Percentiles rank a stretch among this genome's conserved stretches.
Evolutionary conservation across 1,140 invertebrate species (phyloP).

Genomic region (Wiebesia pumilae): DNA sequence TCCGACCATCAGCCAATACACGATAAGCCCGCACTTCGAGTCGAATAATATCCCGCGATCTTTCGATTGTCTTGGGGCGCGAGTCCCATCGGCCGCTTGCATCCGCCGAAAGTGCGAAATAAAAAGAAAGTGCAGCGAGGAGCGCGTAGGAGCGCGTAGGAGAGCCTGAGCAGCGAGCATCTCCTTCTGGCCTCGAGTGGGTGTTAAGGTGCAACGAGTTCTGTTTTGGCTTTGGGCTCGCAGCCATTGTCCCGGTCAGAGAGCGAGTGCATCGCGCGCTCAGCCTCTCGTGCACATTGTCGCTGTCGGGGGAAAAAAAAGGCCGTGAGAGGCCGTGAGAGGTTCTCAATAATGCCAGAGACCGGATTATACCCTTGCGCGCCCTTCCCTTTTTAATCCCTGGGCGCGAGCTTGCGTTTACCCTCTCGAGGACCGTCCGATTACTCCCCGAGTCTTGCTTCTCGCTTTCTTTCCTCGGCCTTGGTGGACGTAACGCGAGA

Average conservation of each 20-base stretch:
- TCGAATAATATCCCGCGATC: constrained; percentile 23
- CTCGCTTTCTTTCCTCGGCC: not conserved
- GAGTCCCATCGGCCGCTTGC: not conserved
- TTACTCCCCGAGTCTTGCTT: not conserved
- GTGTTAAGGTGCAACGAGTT: constrained; percentile 36
- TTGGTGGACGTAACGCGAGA: not conserved
- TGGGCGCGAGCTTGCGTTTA: constrained; percentile 28
- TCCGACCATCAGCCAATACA: not conserved
- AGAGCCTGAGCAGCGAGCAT: not conserved
- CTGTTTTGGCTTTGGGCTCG: not conserved
- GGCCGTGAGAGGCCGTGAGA: not conserved
- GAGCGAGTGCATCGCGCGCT: not conserved
- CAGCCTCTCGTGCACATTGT: not conserved
- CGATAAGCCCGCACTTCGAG: not conserved
- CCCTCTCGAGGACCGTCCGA: constrained; percentile 33
- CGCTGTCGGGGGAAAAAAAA: constrained; percentile 8
- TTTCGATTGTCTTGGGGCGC: not conserved
- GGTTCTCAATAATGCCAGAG: constrained; percentile 27
- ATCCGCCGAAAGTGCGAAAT: not conserved
- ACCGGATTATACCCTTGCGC: constrained; percentile 43
- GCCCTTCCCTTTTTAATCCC: constrained; percentile 46
- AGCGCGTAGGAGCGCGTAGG: too few species aligned
- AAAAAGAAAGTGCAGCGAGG: not conserved
- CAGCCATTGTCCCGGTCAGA: constrained; percentile 25
- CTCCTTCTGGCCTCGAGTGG: constrained; percentile 7